Evolutionary conservation across 1,140 invertebrate species (phyloP), one percentile per base, ranked within the genome.

Genomic region (Drosophila navojoa): DNA sequence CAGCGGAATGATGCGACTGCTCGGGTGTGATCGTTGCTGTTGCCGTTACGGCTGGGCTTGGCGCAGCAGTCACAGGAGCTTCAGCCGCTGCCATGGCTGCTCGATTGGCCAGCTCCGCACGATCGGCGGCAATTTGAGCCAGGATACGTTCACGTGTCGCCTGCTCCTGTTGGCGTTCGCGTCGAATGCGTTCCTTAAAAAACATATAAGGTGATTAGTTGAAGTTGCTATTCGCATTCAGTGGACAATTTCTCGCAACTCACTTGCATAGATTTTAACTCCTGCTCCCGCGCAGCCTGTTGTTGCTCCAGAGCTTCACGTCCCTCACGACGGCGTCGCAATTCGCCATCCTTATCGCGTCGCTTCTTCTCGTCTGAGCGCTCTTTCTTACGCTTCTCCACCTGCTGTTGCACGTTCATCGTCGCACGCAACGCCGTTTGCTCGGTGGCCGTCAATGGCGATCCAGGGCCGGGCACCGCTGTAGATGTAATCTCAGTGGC

Each of bases 81-180:
- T 29, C 27, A 3, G 27, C 11, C 11, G 11, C 11, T 4, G 10
- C 32, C 7, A 52, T 40, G 4, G 16, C 13, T 6, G 5, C 7
- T 11, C 70, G 70, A 45, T 50, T 52, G 2, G 70, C 70, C 4
- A 60, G 38, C 45, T 94, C 94, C 6, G 93, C 90, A 68, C 95
- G 95, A 89, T 96, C 96, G 91, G 95, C 94, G 47, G 94, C 95
- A 71, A 96, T 96, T 92, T 96, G 95, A 35, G 94, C 94, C 27
- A 94, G 93, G 19, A 96, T 93, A 71, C 94, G 93, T 68, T 96
- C 94, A 67, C 94, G 92, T 5, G 95, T 94, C 52, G 92, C 93
- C 69, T 93, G 92, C 61, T 96, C 94, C 47, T 94, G 94, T 53
- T 93, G 93, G 71, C 94, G 95, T 45, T 96, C 95, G 73, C 93